Evolutionary conservation across 2,797 vertebrate species (phyloP).

Genomic region (Silurus lanzhouensis): DNA sequence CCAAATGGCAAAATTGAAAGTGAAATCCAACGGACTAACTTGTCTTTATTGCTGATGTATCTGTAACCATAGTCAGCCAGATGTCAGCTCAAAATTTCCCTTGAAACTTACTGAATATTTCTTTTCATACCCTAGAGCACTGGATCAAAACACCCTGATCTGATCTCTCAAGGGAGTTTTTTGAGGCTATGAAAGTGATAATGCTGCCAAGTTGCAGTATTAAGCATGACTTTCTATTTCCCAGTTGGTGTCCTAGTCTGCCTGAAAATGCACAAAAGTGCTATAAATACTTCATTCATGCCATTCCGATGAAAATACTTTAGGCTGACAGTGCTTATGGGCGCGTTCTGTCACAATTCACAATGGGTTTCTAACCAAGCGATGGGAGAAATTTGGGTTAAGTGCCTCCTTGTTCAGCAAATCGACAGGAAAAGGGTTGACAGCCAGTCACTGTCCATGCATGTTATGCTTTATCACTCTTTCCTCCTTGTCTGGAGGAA

Average conservation of each 20-base stretch:
- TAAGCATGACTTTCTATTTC: background rate
- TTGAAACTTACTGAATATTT: background rate
- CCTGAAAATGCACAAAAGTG: background rate
- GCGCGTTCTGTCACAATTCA: background rate
- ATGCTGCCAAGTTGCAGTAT: conserved; percentile 2
- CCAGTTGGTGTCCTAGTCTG: background rate
- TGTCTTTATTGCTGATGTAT: conserved; percentile 1
- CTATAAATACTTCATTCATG: background rate
- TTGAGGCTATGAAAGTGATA: background rate
- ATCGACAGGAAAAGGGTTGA: conserved; percentile 56
- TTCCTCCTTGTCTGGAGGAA: conserved; percentile 41
- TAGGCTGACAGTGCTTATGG: background rate
- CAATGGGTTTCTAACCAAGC: conserved; percentile 10
- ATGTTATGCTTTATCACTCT: conserved; percentile 45
- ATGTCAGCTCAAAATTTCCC: background rate
- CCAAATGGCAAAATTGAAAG: background rate
- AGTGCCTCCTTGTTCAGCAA: conserved; percentile 60
- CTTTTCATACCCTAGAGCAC: background rate
- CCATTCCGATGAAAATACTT: background rate
- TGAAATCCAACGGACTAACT: background rate
- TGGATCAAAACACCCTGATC: background rate
- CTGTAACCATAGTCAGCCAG: background rate
- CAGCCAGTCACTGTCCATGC: conserved; percentile 64
- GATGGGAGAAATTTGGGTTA: conserved; percentile 51
- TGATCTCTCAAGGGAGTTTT: background rate